Evolutionary conservation across 2,797 vertebrate genomes (phyloP).

Genomic region (Paedocypris micromegethes): DNA sequence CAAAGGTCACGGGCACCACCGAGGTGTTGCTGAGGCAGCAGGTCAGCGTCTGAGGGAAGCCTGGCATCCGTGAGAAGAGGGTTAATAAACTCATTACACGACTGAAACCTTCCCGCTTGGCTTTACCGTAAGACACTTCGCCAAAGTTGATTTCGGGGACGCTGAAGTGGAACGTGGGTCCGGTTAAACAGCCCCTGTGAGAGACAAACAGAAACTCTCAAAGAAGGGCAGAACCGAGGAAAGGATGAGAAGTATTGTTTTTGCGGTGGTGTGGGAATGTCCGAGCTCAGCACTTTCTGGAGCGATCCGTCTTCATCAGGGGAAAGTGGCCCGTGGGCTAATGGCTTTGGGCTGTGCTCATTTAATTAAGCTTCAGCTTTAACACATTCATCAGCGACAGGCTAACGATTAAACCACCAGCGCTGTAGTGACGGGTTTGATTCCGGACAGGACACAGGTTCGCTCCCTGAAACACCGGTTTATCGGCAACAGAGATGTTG

Average conservation of each 20-base stretch:
- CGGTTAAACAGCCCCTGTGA: slow-evolving; percentile 77
- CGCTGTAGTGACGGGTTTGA: background rate
- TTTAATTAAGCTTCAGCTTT: slow-evolving; percentile 29
- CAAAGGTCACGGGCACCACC: slow-evolving; percentile 74
- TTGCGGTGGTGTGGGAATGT: slow-evolving; percentile 18
- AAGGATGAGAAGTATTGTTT: slow-evolving; percentile 11
- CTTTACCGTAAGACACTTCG: slow-evolving; percentile 80
- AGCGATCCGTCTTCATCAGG: slow-evolving; percentile 46
- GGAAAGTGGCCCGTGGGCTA: slow-evolving; percentile 28
- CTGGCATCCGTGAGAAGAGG: slow-evolving; percentile 55
- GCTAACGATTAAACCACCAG: slow-evolving; percentile 21
- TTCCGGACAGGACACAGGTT: too few relatives aligned
- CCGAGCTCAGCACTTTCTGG: slow-evolving; percentile 42
- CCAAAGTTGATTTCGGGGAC: slow-evolving; percentile 75
- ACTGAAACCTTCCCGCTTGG: background rate
- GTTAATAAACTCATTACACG: background rate
- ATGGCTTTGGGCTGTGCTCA: slow-evolving; percentile 22
- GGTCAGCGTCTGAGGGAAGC: slow-evolving; percentile 70
- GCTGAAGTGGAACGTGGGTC: slow-evolving; percentile 78
- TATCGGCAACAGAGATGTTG: too few relatives aligned
- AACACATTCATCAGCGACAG: slow-evolving; percentile 21
- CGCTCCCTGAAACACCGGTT: too few relatives aligned
- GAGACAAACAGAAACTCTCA: slow-evolving; percentile 23
- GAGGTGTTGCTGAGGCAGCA: slow-evolving; percentile 78
- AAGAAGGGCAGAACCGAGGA: background rate